Evolutionary conservation across 2,888 invertebrate genomes (phyloP), one percentile per base, ranked within the genome.

Genomic region (Euspilapteryx auroguttella): DNA sequence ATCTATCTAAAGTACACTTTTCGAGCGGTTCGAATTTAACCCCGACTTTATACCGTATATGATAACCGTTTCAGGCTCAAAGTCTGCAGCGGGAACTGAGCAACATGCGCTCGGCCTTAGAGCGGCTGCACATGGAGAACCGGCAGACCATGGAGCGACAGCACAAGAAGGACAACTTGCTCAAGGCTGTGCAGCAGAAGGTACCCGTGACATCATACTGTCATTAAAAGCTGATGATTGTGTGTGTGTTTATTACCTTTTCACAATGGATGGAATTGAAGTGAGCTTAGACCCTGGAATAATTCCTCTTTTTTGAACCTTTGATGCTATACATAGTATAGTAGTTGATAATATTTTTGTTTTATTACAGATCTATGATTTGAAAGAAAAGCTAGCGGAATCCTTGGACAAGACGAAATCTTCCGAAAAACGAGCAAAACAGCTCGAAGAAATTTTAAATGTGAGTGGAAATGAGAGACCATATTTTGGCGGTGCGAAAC

Each of bases 371-470:
- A 56, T 79, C 1, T 43, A 35, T 24, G 65, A 71, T 8, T 44
- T 82, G 10, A 77, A 75, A 41, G 46, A 44, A 4, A 81, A 80
- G 41, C 33, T 79, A 15, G 42, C 55, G 4, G 78, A 79, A 2
- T 65, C 83, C 2, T 49, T 58, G 21, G 66, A 76, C 35, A 75
- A 78, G 40, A 62, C 75, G 3, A 64, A 80, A 41, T 73, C 79
- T 12, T 64, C 82, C 0, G 78, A 77, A 22, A 83, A 82, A 41
- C 62, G 81, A 17, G 68, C 79, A 0, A 79, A 69, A 29, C 77
- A 82, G 40, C 54, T 86, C 5, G 79, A 84, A 43, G 73, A 79
- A 14, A 79, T 86, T 51, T 56, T 84, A 11, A 78, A 78, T 38
- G 75, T 71, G 41, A 56, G 68, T 46, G 8, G 8, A 5, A 17